These are phyloP conservation scores for Pygmarrhopalites habei DNA, from an alignment of 1,140 invertebrate genomes.

Conservation along the genomic window DNA sequence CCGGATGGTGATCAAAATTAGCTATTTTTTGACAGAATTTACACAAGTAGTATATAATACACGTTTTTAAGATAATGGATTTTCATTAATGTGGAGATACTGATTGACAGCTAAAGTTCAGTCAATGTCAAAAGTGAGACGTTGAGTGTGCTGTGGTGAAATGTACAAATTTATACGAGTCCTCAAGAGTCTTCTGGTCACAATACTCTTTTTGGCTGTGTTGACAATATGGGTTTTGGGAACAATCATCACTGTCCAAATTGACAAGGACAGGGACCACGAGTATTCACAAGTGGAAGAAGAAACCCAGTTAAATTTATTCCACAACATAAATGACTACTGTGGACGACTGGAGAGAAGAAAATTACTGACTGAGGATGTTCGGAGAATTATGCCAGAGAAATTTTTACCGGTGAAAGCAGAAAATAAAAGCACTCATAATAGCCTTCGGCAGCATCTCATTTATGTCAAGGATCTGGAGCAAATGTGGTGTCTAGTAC, in stretches of 20 bases:
- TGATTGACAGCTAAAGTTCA: too few species aligned
- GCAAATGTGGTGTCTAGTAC: constrained; percentile 38
- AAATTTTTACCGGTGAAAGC: not conserved
- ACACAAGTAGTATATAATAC: too few species aligned
- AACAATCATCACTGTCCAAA: not conserved
- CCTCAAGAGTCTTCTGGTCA: not conserved
- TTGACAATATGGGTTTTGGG: not conserved
- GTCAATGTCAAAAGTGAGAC: too few species aligned
- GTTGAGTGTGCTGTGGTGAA: too few species aligned
- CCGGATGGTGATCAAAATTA: too few species aligned
- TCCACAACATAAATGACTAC: not conserved
- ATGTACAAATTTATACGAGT: not conserved
- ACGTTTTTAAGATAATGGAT: too few species aligned
- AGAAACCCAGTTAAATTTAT: not conserved
- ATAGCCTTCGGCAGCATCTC: not conserved
- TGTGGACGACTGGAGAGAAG: not conserved
- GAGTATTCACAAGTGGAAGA: not conserved
- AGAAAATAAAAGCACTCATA: not conserved
- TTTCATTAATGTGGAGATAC: too few species aligned
- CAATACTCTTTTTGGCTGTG: not conserved
- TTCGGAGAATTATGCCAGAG: not conserved
- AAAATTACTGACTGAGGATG: not conserved
- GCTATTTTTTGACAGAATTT: too few species aligned
- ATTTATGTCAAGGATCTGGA: constrained; percentile 8
- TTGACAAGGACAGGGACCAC: not conserved